These are phyloP conservation scores for Montifringilla adamsi DNA, from an alignment of 2,113 vertebrate species.

Conservation along the genomic window DNA sequence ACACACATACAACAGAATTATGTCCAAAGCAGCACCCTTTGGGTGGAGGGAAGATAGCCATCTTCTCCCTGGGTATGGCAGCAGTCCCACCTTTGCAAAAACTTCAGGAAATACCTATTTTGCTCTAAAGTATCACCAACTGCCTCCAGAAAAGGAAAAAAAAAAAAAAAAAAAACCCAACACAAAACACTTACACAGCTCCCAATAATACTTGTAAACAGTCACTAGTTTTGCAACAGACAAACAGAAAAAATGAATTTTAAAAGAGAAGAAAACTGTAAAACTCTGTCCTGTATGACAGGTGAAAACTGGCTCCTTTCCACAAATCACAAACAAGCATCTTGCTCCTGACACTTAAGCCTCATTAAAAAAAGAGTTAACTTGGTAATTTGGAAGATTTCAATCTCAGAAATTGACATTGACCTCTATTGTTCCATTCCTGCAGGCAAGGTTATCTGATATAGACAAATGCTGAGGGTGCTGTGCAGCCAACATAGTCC, in stretches of 20 bases:
- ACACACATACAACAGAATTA: neutral
- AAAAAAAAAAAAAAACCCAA: neutral
- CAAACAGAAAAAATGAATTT: neutral
- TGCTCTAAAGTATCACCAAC: neutral
- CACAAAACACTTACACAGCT: accelerated
- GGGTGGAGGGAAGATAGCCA: neutral
- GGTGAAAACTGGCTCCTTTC: neutral
- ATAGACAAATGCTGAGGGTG: neutral
- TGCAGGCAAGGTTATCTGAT: neutral
- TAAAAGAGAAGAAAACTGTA: neutral
- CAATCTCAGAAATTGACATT: neutral
- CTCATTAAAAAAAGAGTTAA: neutral
- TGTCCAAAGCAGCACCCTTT: neutral
- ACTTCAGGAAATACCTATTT: neutral
- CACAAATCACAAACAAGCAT: neutral
- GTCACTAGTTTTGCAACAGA: neutral
- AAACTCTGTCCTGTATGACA: neutral
- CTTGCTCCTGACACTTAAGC: neutral
- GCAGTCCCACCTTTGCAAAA: neutral
- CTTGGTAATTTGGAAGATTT: neutral
- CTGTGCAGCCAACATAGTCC: neutral
- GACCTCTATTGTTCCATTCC: neutral
- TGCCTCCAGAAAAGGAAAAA: neutral
- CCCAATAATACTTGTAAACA: neutral
- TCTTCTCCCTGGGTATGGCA: accelerated